Base-by-base conservation (phyloP, 2,113 vertebrate species). In the Myrmecobius fasciatus region DNA sequence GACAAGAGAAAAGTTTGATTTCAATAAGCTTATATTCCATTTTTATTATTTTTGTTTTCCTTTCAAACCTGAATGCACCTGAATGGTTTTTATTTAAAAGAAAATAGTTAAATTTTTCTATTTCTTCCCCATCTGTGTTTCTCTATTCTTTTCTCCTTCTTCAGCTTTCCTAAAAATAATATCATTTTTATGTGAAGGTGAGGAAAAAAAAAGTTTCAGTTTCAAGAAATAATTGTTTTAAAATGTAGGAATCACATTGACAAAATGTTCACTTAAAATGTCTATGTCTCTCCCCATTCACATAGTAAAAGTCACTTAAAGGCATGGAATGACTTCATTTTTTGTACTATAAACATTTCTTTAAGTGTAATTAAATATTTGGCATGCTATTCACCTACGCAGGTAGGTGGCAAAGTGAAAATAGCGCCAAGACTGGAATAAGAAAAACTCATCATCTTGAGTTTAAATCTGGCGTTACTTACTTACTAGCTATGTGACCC, bases 1-100 rank as follows among this genome's bases (percentile, higher is more conserved):
- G 98, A 97, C 98, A 97, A 97, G 98, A 96, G 97, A 92, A 97
- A 98, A 98, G 91, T 93, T 95, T 96, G 31, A 92, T 96, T 98
- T 97, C 97, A 93, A 83, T 91, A 83, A 52, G 36, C 54, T 89
- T 94, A 54, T 96, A 75, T 97, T 92, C 96, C 98, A 97, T 97
- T 97, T 98, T 46, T 60, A 98, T 28, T 98, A 97, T 97, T 97
- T 98, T 53, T 49, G n/a, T 98, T 28, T 60, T 53, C 36, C 94
- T 26, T 95, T 96, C 95, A 97, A 97, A 90, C 91, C 89, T 89
- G 94, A 95, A 97, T 96, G 92, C 95, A 95, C 94, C 53, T 97
- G 97, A 94, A 53, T 97, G 97, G 94, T 89, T 94, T 96, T 96
- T 96, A 94, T 52, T 94, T 94, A 96, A 96, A 90, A 93, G 96